A percentile compares a stretch with the other conserved stretches of the same genome.
These are phyloP conservation scores for Lasioglossum vierecki DNA, from an alignment of 2,888 invertebrate genomes.

Conservation along the genomic window DNA sequence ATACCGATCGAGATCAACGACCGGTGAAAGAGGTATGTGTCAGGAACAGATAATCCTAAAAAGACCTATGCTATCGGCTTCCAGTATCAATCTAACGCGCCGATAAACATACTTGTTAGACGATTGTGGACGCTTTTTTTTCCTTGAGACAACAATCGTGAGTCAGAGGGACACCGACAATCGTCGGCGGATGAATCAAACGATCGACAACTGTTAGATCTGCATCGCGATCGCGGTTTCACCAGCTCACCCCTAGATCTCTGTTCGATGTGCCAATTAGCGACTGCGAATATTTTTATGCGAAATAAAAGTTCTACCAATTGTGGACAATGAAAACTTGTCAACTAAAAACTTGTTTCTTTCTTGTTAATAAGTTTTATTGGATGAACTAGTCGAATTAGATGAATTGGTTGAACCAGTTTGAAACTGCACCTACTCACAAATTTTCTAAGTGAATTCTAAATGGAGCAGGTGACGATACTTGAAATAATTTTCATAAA, in stretches of 20 bases:
- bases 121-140: slow-evolving; percentile 31
- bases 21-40: slow-evolving; percentile 39
- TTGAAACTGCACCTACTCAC: too few relatives aligned
- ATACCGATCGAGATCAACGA: slow-evolving; percentile 51
- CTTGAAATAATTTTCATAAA: too few relatives aligned
- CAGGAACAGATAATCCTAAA: slow-evolving; percentile 44
- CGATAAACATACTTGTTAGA: slow-evolving; percentile 46
- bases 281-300: too few relatives aligned
- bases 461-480: too few relatives aligned
- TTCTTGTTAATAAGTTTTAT: background rate
- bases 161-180: slow-evolving; percentile 6
- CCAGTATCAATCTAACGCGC: slow-evolving; percentile 36
- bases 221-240: background rate
- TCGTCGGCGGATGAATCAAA: background rate
- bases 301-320: background rate
- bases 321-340: too few relatives aligned
- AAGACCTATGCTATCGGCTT: slow-evolving; percentile 27
- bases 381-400: too few relatives aligned
- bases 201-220: slow-evolving; percentile 1
- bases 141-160: background rate
- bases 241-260: background rate
- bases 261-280: background rate
- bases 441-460: too few relatives aligned
- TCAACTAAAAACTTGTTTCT: background rate
- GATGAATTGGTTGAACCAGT: too few relatives aligned